Base-by-base conservation (phyloP, 2,797 vertebrate genomes). In the Sparus aurata region DNA sequence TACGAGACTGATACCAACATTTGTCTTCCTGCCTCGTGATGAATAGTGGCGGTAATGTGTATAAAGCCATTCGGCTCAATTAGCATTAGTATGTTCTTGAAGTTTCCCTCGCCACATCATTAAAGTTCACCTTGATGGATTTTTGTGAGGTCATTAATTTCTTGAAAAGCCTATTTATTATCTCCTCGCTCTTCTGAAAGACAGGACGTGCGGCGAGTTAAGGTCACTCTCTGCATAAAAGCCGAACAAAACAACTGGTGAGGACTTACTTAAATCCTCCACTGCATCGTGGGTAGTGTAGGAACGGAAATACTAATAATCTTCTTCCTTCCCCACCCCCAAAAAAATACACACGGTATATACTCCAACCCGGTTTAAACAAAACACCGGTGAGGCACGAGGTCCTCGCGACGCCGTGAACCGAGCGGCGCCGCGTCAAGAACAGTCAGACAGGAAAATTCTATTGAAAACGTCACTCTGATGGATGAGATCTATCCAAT, bases 401-500 rank as follows among this genome's bases (percentile, higher is more conserved):
- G 58, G 58, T 67, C 59, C 66, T 70, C 18, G 57, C 59, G 62
- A 22, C 55, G 55, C 22, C 30, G 25, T 68, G 25, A 75, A 49
- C 66, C 62, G 52, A 71, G 50, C 59, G 59, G 49, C 50, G 67
- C 70, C 60, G 67, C 67, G 50, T 74, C 57, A 38, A 83, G 54
- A 75, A 73, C 72, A 80, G 85, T 65, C 18, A 47, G 57, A 64
- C 78, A 22, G 71, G 63, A 76, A 65, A 71, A 69, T 49, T 50
- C 55, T 38, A 63, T 79, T 77, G 58, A 85, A 86, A 73, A 73
- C 69, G 68, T 79, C 22, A 53, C 60, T 63, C 59, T 85, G 87
- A 87, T 92, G 80, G 81, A 89, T 90, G 80, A 89, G 75, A 87
- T 85, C 62, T 16, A 73, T 90, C 80, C 87, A 87, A 47, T 86